phyloP scores from a whole-genome alignment of 2,797 vertebrate genomes.

The Erethizon dorsatum region DNA sequence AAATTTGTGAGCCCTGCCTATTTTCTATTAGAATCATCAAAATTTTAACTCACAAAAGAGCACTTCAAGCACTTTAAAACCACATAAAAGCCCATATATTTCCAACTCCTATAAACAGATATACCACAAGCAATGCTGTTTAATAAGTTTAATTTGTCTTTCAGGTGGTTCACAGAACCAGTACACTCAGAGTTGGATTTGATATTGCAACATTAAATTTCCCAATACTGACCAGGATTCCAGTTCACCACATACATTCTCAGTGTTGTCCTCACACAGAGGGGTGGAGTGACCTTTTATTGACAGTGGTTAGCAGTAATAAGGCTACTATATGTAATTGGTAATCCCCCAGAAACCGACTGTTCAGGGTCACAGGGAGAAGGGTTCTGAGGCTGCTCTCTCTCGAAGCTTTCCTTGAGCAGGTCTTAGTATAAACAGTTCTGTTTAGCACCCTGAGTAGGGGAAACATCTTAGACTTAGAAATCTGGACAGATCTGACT shows the following conservation, averaged over 20 bases:
- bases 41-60: constrained; percentile 20
- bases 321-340: constrained; percentile 67
- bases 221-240: constrained; percentile 85
- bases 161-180: constrained; percentile 91
- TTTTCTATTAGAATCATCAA: constrained; percentile 47
- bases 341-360: constrained; percentile 22
- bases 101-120: constrained; percentile 43
- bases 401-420: constrained; percentile 77
- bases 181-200: constrained; percentile 85
- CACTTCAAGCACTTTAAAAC: constrained; percentile 50
- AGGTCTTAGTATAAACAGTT: constrained; percentile 68
- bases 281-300: constrained; percentile 62
- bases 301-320: constrained; percentile 81
- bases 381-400: constrained; percentile 52
- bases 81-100: neutral
- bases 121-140: constrained; percentile 68
- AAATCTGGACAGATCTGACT: constrained; percentile 52
- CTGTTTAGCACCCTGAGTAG: constrained; percentile 78
- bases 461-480: constrained; percentile 61
- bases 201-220: constrained; percentile 82
- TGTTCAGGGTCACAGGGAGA: constrained; percentile 20
- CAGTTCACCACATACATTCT: constrained; percentile 78
- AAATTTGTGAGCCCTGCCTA: constrained; percentile 40
- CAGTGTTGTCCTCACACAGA: constrained; percentile 63
- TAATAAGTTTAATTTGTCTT: constrained; percentile 88